Evolutionary conservation across 2,797 vertebrate species (phyloP).

Genomic region (Petrocephalus sullivani): DNA sequence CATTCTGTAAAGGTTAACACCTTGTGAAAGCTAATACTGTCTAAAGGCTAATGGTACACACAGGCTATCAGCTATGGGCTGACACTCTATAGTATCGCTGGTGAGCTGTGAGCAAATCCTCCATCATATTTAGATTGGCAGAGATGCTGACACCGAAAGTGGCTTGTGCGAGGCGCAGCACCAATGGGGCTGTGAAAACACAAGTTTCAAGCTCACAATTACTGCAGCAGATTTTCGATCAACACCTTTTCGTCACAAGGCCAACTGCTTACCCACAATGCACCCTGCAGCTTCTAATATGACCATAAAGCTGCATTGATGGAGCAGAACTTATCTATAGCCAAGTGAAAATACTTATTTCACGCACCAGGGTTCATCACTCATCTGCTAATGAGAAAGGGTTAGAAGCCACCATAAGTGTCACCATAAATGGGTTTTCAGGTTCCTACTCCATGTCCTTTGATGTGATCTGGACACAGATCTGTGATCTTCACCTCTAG

Average conservation of each 20-base stretch:
- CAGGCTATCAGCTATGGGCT: neutral
- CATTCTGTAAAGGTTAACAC: neutral
- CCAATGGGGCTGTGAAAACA: neutral
- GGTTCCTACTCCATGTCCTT: neutral
- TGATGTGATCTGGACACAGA: neutral
- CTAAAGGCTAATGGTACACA: neutral
- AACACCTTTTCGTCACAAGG: neutral
- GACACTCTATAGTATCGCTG: neutral
- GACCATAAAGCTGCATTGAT: neutral
- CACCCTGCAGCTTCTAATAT: neutral
- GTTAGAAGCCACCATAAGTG: neutral
- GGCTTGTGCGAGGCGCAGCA: neutral
- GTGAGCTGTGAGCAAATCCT: neutral
- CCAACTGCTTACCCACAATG: neutral
- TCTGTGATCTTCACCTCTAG: neutral
- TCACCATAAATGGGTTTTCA: neutral
- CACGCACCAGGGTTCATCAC: neutral
- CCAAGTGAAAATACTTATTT: conserved; percentile 12
- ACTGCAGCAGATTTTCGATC: neutral
- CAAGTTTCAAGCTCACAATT: neutral
- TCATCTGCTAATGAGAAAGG: neutral
- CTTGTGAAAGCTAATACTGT: neutral
- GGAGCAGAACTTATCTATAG: neutral
- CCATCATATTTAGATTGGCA: neutral
- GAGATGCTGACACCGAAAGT: neutral